Conservation (phyloP, 1,140 invertebrate genomes). For the Pogonomyrmex californicus region DNA sequence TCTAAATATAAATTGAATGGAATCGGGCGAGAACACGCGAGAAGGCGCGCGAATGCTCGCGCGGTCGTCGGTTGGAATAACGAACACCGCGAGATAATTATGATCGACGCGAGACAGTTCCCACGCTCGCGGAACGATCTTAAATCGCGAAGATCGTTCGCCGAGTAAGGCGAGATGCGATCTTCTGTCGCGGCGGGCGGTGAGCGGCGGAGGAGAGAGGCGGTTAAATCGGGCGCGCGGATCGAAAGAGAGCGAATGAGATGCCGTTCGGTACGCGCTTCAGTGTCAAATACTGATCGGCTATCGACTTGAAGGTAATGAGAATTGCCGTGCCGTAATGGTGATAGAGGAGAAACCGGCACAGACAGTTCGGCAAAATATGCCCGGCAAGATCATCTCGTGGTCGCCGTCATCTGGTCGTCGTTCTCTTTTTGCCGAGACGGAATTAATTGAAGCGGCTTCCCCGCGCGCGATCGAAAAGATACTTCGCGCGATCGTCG, state of each 20-base stretch:
- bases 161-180: conserved; percentile 47
- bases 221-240: conserved; percentile 58
- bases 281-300: conserved; percentile 64
- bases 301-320: conserved; percentile 42
- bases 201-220: neutral
- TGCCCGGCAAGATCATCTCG: conserved; percentile 19
- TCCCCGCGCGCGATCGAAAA: conserved; percentile 20
- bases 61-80: conserved; percentile 20
- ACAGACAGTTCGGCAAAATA: conserved; percentile 9
- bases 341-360: conserved; percentile 17
- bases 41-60: neutral
- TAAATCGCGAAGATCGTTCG: conserved; percentile 57
- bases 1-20: conserved; percentile 55
- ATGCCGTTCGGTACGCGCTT: conserved; percentile 38
- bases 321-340: conserved; percentile 43
- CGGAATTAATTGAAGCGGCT: conserved; percentile 64
- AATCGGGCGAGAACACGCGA: neutral
- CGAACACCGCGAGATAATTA: conserved; percentile 48
- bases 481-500: conserved; percentile 14
- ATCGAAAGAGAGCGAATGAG: conserved; percentile 53
- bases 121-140: conserved; percentile 45
- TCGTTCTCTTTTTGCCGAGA: conserved; percentile 13
- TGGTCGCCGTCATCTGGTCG: neutral
- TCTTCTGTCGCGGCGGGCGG: neutral
- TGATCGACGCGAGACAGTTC: conserved; percentile 36